Evolutionary conservation across 2,888 invertebrate species (phyloP), one percentile per base, ranked within the genome.

Genomic region (Adelphocoris suturalis): DNA sequence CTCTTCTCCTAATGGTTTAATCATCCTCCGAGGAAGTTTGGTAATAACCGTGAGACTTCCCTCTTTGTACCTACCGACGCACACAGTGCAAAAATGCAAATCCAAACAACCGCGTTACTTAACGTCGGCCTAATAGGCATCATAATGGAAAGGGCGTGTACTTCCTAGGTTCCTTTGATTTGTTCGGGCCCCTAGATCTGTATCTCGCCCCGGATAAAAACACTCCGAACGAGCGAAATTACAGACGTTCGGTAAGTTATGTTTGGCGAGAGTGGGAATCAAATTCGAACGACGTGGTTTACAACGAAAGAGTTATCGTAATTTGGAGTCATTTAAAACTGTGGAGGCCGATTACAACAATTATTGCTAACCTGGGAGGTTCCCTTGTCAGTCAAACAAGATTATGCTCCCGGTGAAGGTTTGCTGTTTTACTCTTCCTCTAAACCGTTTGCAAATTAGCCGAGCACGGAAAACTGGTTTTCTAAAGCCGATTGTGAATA

Each of bases 1-100:
- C 57, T n/a, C 57, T 57, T 57, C 57, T 57, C 37, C 7, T 57
- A 57, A 57, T 57, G 57, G 57, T 57, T 57, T 57, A 57, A 57
- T 57, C 57, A n/a, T n/a, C 57, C n/a, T 57, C 0, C n/a, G 0
- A n/a, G 16, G 57, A 57, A 57, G 57, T 57, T 57, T 57, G 57
- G 57, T 57, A 57, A 57, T 57, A 57, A 57, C 57, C 57, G 57
- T 57, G 57, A n/a, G 57, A 57, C 57, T n/a, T 52, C 52, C 52
- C 14, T n/a, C 57, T 57, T n/a, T n/a, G n/a, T 57, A 57, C 3
- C 13, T 52, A n/a, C 57, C 16, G 57, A 57, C 57, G 57, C 16
- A 57, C n/a, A 57, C 14, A 7, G n/a, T n/a, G 14, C 16, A 14
- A n/a, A 57, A 57, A 57, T 57, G 57, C 57, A 57, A 57, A 57